These are phyloP conservation scores for Drosophila mimica DNA, from an alignment of 2,888 invertebrate genomes.

Conservation along the genomic window DNA sequence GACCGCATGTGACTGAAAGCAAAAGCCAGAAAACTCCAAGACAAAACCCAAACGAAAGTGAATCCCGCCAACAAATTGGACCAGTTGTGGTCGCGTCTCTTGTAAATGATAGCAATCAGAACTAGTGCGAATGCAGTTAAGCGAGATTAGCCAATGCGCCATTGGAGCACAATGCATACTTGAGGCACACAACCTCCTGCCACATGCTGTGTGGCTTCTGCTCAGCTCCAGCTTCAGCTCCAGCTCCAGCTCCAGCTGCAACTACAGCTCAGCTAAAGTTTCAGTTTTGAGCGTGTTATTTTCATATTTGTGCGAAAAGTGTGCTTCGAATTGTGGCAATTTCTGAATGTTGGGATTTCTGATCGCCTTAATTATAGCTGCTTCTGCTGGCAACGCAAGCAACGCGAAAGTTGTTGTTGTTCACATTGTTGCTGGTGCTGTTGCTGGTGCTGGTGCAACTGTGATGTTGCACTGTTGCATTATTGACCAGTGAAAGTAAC, in stretches of 20 bases:
- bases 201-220: not conserved
- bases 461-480: slow-evolving; percentile 58
- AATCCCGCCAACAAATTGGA: slow-evolving; percentile 50
- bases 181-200: not conserved
- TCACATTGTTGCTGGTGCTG: slow-evolving; percentile 8
- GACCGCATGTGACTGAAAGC: slow-evolving; percentile 67
- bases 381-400: slow-evolving; percentile 44
- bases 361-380: slow-evolving; percentile 62
- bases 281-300: slow-evolving; percentile 49
- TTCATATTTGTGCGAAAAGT: slow-evolving; percentile 62
- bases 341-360: slow-evolving; percentile 39
- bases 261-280: not conserved
- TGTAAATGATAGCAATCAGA: slow-evolving; percentile 76
- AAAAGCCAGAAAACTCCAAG: slow-evolving; percentile 50
- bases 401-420: slow-evolving; percentile 65
- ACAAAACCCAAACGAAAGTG: slow-evolving; percentile 63
- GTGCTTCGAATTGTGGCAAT: slow-evolving; percentile 57
- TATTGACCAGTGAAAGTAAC: slow-evolving; percentile 74
- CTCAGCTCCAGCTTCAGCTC: not conserved
- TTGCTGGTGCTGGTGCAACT: slow-evolving; percentile 28
- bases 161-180: slow-evolving; percentile 2
- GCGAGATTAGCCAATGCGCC: slow-evolving; percentile 52
- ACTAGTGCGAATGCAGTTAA: slow-evolving; percentile 74
- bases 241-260: not conserved
- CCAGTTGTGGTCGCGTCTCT: slow-evolving; percentile 26